A percentile compares a stretch with the other conserved stretches of the same genome.
Conservation (phyloP, 2,888 invertebrate genomes). For the Ditula angustiorana region DNA sequence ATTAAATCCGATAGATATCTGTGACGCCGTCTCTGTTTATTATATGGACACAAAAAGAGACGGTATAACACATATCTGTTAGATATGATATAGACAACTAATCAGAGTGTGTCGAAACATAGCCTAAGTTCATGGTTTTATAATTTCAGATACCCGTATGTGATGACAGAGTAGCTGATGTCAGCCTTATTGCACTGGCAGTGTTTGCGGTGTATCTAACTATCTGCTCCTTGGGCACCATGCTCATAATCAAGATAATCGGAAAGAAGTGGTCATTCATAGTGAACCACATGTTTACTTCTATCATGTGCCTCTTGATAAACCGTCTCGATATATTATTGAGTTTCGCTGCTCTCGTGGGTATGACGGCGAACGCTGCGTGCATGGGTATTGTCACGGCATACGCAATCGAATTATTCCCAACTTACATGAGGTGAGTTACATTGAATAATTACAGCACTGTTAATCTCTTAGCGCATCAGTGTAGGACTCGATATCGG, state of each 20-base stretch:
- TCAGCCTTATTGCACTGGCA: conserved; percentile 3
- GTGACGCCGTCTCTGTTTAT: too few relatives aligned
- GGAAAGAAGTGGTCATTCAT: conserved; percentile 34
- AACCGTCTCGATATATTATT: conserved; percentile 5
- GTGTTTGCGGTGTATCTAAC: conserved; percentile 13
- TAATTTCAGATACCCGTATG: conserved; percentile 19
- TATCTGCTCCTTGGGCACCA: background rate
- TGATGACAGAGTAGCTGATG: conserved; percentile 12
- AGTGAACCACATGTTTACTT: conserved; percentile 4
- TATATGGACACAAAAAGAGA: too few relatives aligned
- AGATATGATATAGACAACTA: too few relatives aligned
- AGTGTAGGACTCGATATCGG: too few relatives aligned
- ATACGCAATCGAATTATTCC: conserved; percentile 27
- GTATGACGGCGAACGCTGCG: conserved; percentile 7
- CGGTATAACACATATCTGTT: too few relatives aligned
- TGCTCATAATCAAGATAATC: conserved; percentile 9
- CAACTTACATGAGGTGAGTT: conserved; percentile 30
- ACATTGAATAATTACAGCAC: too few relatives aligned
- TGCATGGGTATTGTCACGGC: conserved; percentile 25
- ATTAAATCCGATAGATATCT: too few relatives aligned
- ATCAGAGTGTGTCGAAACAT: too few relatives aligned
- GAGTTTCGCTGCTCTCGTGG: background rate
- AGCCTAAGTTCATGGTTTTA: too few relatives aligned
- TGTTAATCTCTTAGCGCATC: too few relatives aligned
- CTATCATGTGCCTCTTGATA: background rate